Percentiles rank a stretch among this genome's conserved stretches.
phyloP scores from a whole-genome alignment of 2,113 vertebrate species.

The Upupa epops region DNA sequence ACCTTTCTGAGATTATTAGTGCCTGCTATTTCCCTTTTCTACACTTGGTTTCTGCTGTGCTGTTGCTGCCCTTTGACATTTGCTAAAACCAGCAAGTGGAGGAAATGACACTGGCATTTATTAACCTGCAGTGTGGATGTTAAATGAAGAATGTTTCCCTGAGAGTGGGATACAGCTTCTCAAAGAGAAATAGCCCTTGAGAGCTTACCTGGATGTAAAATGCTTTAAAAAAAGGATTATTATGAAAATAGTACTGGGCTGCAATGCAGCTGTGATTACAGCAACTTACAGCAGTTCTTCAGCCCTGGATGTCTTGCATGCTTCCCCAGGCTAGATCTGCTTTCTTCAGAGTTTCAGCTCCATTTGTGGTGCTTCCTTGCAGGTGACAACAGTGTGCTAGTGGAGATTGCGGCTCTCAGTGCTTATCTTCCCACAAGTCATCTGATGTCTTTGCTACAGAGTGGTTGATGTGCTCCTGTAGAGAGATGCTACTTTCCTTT shows the following conservation, averaged over 20 bases:
- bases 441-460: not conserved
- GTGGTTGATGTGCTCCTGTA: not conserved
- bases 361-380: not conserved
- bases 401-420: not conserved
- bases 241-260: not conserved
- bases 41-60: not conserved
- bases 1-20: not conserved
- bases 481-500: not conserved
- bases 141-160: not conserved
- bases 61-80: not conserved
- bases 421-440: not conserved
- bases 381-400: not conserved
- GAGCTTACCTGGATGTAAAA: not conserved
- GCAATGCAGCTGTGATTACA: not conserved
- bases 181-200: not conserved
- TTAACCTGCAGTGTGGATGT: not conserved
- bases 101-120: conserved; percentile 18
- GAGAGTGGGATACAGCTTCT: not conserved
- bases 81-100: not conserved
- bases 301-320: not conserved
- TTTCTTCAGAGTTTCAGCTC: not conserved
- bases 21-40: not conserved
- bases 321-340: not conserved
- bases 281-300: not conserved
- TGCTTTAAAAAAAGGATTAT: not conserved